These are phyloP conservation scores for Allacma fusca DNA, from an alignment of 2,888 invertebrate species.

Conservation along the genomic window DNA sequence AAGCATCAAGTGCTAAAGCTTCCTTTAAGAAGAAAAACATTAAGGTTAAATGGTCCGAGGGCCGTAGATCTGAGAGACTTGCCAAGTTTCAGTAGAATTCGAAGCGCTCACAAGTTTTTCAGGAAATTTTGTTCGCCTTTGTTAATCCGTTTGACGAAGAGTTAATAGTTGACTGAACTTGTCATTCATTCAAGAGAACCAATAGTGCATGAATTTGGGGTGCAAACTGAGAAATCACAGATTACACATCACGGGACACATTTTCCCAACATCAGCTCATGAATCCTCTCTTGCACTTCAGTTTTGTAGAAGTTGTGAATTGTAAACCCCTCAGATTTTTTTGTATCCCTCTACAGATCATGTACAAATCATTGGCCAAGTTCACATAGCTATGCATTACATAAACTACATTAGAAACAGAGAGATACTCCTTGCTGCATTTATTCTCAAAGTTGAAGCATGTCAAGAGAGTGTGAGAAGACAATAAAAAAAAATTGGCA, in stretches of 20 bases:
- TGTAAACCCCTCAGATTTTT: not conserved
- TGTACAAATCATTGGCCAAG: not conserved
- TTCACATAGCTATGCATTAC: not conserved
- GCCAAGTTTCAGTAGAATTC: not conserved
- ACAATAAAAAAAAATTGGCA: not conserved
- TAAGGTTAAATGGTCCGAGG: not conserved
- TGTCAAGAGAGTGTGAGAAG: not conserved
- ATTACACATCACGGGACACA: slow-evolving; percentile 31
- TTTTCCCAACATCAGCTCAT: not conserved
- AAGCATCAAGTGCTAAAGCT: too few species aligned
- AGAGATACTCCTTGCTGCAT: not conserved
- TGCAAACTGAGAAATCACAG: slow-evolving; percentile 9
- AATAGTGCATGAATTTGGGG: slow-evolving; percentile 39
- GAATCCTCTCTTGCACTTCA: not conserved
- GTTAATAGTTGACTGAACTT: slow-evolving; percentile 38
- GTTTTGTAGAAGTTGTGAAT: not conserved
- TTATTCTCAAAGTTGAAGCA: not conserved
- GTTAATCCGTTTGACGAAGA: slow-evolving; percentile 28
- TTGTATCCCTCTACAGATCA: not conserved
- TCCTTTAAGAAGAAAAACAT: too few species aligned
- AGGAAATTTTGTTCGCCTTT: not conserved
- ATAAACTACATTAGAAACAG: not conserved
- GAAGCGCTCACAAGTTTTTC: not conserved
- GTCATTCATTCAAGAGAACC: slow-evolving; percentile 32
- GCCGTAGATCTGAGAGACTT: not conserved